Base-by-base conservation (phyloP, 2,113 vertebrate species). In the Ahaetulla prasina region DNA sequence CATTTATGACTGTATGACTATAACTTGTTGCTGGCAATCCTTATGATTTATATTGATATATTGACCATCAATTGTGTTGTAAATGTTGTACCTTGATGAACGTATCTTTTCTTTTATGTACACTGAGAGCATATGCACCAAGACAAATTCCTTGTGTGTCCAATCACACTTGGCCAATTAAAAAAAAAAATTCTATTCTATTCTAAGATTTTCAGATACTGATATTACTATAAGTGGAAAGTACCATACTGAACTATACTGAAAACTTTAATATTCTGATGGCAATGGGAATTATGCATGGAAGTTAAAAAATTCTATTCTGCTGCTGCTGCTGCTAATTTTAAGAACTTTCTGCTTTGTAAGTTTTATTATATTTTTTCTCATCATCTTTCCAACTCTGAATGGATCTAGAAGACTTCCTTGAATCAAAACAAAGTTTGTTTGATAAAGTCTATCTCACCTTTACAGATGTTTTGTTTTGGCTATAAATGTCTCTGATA, bases 371-470 rank as follows among this genome's bases (percentile, higher is more conserved):
- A 2, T 22, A 16, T 74, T 45, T 85, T 85, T 18, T n/a, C n/a
- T 14, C 18, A 14, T 39, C 5, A 0, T 57, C 52, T 60, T 45
- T 4, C 12, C 45, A 43, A 30, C 47, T 14, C 12, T 35, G 16
- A 35, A 22, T 53, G 39, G 68, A 93, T 50, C 27, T 52, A 8
- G 12, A 49, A 85, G 12, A 47, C 10, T 3, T 92, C 93, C 39
- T 92, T 91, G 23, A 88, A n/a, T 91, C 87, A 91, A 94, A 94
- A 74, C 39, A 35, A 3, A 88, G 87, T 16, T 84, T 94, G 57
- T 35, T 91, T 95, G 45, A 4, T 14, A 87, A 57, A 2, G 22
- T 91, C 63, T 16, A 2, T 30, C 80, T 7, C 89, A 88, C 43
- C 91, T 2, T 87, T 1, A 55, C 88, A 50, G 43, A 89, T 12